Conservation (phyloP, 2,113 vertebrate genomes). For the Falco punctatus region DNA sequence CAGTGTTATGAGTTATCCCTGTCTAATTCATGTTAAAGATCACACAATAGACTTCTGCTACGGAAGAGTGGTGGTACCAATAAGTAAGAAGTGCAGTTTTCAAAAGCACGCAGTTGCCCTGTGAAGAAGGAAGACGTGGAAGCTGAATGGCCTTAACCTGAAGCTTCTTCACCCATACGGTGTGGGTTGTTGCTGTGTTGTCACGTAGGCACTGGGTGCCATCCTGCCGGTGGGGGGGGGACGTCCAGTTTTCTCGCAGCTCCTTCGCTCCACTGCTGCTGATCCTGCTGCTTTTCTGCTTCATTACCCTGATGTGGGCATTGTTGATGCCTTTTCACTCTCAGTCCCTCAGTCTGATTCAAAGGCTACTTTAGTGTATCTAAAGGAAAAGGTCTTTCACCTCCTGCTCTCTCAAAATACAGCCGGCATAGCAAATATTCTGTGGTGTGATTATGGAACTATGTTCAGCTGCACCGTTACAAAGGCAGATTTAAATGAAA, state of each 20-base stretch:
- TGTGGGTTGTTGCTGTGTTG: background rate
- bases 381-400: constrained; percentile 22
- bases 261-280: constrained; percentile 3
- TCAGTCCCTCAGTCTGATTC: background rate
- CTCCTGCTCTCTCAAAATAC: background rate
- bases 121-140: background rate
- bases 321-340: constrained; percentile 51
- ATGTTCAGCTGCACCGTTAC: background rate
- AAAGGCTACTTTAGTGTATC: constrained; percentile 29
- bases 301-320: constrained; percentile 53
- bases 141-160: background rate
- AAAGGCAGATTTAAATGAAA: constrained; percentile 53
- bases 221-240: background rate
- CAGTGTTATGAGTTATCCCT: background rate
- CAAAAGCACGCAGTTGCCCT: background rate
- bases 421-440: constrained; percentile 7
- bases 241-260: background rate
- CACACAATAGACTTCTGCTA: background rate
- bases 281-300: constrained; percentile 63
- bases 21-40: background rate
- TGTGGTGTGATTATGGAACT: background rate
- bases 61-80: background rate
- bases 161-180: fast-evolving
- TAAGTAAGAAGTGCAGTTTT: background rate
- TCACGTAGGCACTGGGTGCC: background rate